Base-by-base conservation (phyloP, 2,888 invertebrate species). In the Perdita meconis region DNA sequence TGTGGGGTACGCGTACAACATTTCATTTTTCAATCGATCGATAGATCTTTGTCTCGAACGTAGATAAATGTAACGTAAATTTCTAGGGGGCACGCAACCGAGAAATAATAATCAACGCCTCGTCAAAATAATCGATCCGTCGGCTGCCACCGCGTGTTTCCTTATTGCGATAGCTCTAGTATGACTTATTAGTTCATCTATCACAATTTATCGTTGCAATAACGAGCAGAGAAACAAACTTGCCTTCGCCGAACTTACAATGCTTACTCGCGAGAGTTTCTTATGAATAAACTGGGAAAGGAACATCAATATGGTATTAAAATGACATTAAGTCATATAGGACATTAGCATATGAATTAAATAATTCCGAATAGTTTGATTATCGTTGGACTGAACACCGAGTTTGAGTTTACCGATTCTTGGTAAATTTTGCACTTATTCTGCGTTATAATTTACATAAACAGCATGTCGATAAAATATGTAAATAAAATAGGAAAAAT, bases 101-200 rank as follows among this genome's bases (percentile, higher is more conserved):
- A 72, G 57, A 72, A 76, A 42, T 72, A 72, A 76, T 76, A 63
- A 76, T 44, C 42, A 36, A 22, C 38, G 51, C 34, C 51, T 47
- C 64, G 36, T 53, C 50, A 78, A 68, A 78, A 74, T 63, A 64
- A 67, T 73, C 69, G 65, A 47, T 66, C 72, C 57, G 65, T 71
- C 61, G 42, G 16, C 61, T 34, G 65, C 66, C 61, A 61, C 38
- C 56, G 40, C 55, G 30, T 53, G 47, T 53, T 16, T 34, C 16
- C 53, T n/a, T 53, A 30, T 34, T n/a, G 53, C 16, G 16, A 53
- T 24, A 13, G 16, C n/a, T 16, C 30, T 34, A 16, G 53, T 34
- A 30, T 30, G n/a, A 8, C 16, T 53, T 53, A 53, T 47, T 22
- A 47, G 47, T 22, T 22, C 47, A 30, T 53, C 16, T 10, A 30